These are phyloP conservation scores for Galeopterus variegatus DNA, from an alignment of 2,113 vertebrate genomes.

Conservation along the genomic window DNA sequence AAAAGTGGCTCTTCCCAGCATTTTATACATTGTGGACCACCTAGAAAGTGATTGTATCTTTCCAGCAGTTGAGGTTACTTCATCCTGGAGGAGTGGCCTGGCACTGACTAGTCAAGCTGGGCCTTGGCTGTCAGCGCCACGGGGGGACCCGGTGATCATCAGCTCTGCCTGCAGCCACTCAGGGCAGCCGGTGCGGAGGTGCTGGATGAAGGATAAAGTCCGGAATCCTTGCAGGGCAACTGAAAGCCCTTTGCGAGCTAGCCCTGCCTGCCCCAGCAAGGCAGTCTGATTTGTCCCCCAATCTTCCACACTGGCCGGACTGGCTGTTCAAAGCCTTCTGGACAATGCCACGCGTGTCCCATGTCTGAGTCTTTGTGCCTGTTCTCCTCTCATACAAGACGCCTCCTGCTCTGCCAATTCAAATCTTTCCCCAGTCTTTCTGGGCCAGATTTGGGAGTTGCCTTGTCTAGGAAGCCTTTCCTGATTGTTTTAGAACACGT, in stretches of 20 bases:
- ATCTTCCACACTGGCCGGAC: neutral
- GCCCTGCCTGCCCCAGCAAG: neutral
- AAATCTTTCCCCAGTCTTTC: neutral
- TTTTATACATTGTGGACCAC: neutral
- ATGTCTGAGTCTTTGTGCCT: neutral
- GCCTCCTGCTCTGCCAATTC: neutral
- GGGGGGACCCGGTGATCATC: neutral
- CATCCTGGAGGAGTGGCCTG: neutral
- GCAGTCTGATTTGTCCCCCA: neutral
- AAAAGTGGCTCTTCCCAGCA: neutral
- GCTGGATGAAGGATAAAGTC: neutral
- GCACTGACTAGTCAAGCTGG: neutral
- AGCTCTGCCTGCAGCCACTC: neutral
- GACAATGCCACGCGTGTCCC: neutral
- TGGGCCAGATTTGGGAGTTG: neutral
- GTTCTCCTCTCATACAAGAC: neutral
- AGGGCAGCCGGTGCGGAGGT: neutral
- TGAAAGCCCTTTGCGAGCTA: no score
- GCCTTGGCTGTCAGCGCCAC: neutral
- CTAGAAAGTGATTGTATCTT: neutral
- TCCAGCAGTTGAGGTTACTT: neutral
- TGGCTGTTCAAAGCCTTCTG: neutral
- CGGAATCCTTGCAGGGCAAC: neutral
- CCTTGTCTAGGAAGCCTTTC: slow-evolving; percentile 26
- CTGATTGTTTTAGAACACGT: neutral